Percentiles rank a stretch among this genome's conserved stretches.
Evolutionary conservation across 2,888 invertebrate species (phyloP).

Genomic region (Ennomos erosarius): DNA sequence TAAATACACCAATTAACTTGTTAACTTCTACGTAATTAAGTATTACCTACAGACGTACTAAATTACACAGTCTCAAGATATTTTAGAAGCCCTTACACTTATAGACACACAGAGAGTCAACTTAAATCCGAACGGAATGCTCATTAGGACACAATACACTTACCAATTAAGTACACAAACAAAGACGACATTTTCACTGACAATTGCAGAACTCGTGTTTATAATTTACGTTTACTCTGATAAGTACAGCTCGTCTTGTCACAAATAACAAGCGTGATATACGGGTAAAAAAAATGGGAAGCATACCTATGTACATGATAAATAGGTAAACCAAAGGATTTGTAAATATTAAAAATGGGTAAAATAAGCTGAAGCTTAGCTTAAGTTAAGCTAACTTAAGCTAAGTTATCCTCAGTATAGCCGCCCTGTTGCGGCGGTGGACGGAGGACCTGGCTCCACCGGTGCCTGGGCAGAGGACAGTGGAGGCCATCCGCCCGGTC

Average conservation of each 20-base stretch:
- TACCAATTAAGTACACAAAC: conserved; percentile 57
- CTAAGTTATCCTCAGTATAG: too few species aligned
- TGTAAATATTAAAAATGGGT: too few species aligned
- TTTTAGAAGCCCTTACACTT: neutral
- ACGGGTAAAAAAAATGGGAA: conserved; percentile 36
- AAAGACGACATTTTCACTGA: conserved; percentile 52
- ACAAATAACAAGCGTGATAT: conserved; percentile 54
- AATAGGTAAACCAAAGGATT: too few species aligned
- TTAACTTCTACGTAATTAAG: too few species aligned
- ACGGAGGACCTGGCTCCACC: too few species aligned
- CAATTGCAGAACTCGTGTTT: conserved; percentile 44
- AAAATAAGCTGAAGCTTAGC: too few species aligned
- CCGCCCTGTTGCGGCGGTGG: too few species aligned
- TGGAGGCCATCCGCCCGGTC: too few species aligned
- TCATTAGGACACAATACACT: conserved; percentile 49
- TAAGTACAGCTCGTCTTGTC: conserved; percentile 52
- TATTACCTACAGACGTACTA: neutral
- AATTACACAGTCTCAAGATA: conserved; percentile 2
- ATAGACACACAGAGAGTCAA: conserved; percentile 14
- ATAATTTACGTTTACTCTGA: conserved; percentile 54
- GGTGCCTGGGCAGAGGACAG: too few species aligned
- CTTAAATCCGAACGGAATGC: conserved; percentile 14
- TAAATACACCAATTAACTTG: too few species aligned
- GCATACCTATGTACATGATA: too few species aligned
- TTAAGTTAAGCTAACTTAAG: too few species aligned